Conservation (phyloP, 2,888 invertebrate genomes). For the Trilocha varians region DNA sequence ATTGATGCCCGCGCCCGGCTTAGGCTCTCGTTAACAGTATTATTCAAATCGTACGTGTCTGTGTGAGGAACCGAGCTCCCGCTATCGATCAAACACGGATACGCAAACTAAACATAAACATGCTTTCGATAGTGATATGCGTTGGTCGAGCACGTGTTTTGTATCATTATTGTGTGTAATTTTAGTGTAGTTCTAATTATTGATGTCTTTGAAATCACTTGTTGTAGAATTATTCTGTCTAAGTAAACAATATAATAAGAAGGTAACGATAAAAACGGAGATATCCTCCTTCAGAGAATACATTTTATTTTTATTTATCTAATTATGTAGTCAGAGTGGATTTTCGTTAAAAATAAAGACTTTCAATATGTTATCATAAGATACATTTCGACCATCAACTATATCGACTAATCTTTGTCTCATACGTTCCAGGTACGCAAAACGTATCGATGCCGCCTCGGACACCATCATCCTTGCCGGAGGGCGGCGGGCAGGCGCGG, state of each 20-base stretch:
- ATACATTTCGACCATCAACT: too few relatives aligned
- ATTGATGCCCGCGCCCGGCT: slow-evolving; percentile 56
- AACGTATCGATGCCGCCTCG: slow-evolving; percentile 97
- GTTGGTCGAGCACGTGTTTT: slow-evolving; percentile 1
- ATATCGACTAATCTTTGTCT: too few relatives aligned
- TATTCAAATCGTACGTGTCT: slow-evolving; percentile 52
- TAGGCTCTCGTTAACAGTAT: slow-evolving; percentile 60
- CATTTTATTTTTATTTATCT: too few relatives aligned
- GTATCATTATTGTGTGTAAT: slow-evolving; percentile 19
- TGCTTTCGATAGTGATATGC: slow-evolving; percentile 1
- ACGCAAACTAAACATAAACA: background rate
- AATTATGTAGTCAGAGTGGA: too few relatives aligned
- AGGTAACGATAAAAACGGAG: background rate
- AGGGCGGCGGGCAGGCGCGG: slow-evolving; percentile 63
- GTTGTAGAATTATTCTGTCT: too few relatives aligned
- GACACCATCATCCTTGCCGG: slow-evolving; percentile 86
- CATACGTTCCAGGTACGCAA: slow-evolving; percentile 80
- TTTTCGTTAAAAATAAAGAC: too few relatives aligned
- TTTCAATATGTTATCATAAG: too few relatives aligned
- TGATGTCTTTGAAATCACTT: too few relatives aligned
- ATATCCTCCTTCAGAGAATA: too few relatives aligned
- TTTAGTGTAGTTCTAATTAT: slow-evolving; percentile 1
- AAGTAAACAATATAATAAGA: background rate
- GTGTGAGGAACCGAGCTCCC: slow-evolving; percentile 24
- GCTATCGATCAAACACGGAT: slow-evolving; percentile 42